Percentiles rank a stretch among this genome's conserved stretches.
These are phyloP conservation scores for Corella eumyota DNA, from an alignment of 23 tunicate species.

Conservation along the genomic window DNA sequence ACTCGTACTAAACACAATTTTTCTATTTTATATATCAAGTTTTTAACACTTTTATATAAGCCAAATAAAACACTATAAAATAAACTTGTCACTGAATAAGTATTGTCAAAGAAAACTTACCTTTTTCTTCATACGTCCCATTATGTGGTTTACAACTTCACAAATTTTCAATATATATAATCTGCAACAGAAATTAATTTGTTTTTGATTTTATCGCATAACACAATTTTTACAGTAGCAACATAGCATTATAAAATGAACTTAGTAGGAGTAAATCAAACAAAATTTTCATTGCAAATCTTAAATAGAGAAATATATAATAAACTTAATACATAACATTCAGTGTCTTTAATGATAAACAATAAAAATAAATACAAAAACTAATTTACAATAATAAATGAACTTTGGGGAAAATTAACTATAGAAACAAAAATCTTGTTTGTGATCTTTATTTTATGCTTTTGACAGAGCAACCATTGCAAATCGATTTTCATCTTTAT, in stretches of 20 bases:
- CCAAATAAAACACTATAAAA: too few relatives aligned
- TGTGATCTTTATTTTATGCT: slow-evolving; percentile 7
- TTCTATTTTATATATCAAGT: too few relatives aligned
- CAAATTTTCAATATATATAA: background rate
- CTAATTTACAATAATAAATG: background rate
- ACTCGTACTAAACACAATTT: slow-evolving; percentile 54
- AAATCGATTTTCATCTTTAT: slow-evolving; percentile 57
- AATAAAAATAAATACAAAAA: background rate
- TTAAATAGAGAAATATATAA: background rate
- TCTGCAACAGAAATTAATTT: background rate
- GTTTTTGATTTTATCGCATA: too few relatives aligned
- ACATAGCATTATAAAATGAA: too few relatives aligned
- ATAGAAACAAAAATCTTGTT: background rate
- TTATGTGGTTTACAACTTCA: background rate
- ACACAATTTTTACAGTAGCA: too few relatives aligned
- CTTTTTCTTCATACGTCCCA: slow-evolving; percentile 23
- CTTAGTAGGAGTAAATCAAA: too few relatives aligned
- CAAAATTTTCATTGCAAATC: background rate
- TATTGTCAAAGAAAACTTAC: background rate
- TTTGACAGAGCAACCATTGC: slow-evolving; percentile 69
- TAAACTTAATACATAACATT: background rate
- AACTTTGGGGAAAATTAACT: too few relatives aligned
- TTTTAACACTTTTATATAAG: too few relatives aligned
- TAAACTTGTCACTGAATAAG: too few relatives aligned
- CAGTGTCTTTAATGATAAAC: background rate